Base-by-base conservation (phyloP, 2,888 invertebrate species). In the Netelia fuscicornis region DNA sequence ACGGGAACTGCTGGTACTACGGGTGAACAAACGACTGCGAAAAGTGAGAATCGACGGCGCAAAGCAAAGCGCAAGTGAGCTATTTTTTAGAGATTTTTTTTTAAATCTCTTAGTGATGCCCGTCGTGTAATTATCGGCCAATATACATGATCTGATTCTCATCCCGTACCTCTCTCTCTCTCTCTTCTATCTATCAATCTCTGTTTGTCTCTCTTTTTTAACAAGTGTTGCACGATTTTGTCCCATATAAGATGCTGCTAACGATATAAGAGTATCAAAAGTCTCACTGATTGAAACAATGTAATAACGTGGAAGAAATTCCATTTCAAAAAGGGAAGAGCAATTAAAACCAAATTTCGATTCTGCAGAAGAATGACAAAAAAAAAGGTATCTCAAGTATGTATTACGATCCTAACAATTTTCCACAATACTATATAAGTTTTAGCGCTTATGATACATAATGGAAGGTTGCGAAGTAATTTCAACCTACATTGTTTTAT, bases 1-100 rank as follows among this genome's bases (percentile, higher is more conserved):
- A 89, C 93, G 67, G 94, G 94, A 52, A 94, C 93, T 83, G 86
- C 93, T 86, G 94, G 81, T 86, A 91, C 89, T 88, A 89, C 93
- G 5, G 90, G 89, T 44, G 93, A 93, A 79, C 92, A 92, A 85
- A 91, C 90, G 86, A 86, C 89, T 13, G 89, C 91, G 71, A 91
- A 90, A 87, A 89, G 90, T 65, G 93, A 93, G 76, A 91, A 88
- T 88, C 91, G 93, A 81, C 90, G 93, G 72, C 93, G 93, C 82
- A 93, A 93, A 91, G 86, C 92, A 68, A 93, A 92, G 86, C 93
- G 93, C 87, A 93, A 93, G 91, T 88, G 85, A 86, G 67, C 44
- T 52, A 54, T 65, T 80, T 60, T 75, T 6, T 54, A 74, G 67
- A 77, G 56, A 71, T 54, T 52, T 25, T 65, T 54, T 54, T 65